Percentiles rank a stretch among this genome's conserved stretches.
phyloP scores from a whole-genome alignment of 2,888 invertebrate species.

The Zygogramma bicolorata region DNA sequence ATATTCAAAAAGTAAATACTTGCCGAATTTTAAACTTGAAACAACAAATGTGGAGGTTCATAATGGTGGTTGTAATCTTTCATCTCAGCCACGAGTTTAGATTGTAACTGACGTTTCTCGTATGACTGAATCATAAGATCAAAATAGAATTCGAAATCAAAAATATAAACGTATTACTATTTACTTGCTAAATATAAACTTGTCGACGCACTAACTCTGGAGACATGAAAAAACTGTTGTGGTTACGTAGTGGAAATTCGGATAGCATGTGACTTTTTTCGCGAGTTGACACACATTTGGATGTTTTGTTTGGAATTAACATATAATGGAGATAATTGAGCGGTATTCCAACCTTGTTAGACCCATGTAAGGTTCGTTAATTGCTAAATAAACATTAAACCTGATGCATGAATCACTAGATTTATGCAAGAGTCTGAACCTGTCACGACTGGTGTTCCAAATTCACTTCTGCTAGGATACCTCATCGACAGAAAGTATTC shows the following conservation, averaged over 20 bases:
- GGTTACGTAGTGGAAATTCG: neutral
- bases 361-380: neutral
- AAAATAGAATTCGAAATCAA: conserved; percentile 52
- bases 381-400: neutral
- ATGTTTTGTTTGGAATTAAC: neutral
- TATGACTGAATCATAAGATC: conserved; percentile 49
- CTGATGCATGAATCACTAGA: neutral
- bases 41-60: conserved; percentile 54
- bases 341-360: neutral
- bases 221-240: neutral
- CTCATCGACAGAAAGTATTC: neutral
- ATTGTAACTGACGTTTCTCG: conserved; percentile 32
- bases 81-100: neutral
- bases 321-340: neutral
- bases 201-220: conserved; percentile 15
- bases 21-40: conserved; percentile 58
- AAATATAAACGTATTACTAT: conserved; percentile 42
- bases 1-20: conserved; percentile 41
- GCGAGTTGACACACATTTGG: neutral
- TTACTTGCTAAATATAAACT: conserved; percentile 42
- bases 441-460: neutral
- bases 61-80: conserved; percentile 20
- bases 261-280: neutral
- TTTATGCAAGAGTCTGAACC: neutral
- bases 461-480: neutral